These are phyloP conservation scores for Drosophila sucinea DNA, from an alignment of 1,140 invertebrate genomes.

Conservation along the genomic window DNA sequence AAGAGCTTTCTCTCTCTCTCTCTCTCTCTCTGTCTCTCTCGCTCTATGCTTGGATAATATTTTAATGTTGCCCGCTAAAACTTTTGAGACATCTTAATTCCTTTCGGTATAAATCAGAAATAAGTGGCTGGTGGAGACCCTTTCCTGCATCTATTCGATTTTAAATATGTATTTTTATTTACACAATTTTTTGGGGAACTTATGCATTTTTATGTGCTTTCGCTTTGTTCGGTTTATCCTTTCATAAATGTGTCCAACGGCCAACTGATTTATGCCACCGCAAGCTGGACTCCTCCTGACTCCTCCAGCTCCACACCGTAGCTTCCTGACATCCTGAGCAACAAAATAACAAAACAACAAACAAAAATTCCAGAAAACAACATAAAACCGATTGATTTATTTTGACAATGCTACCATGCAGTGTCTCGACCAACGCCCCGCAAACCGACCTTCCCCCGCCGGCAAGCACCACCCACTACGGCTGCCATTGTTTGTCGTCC, in stretches of 20 bases:
- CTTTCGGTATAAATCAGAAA: conserved; percentile 75
- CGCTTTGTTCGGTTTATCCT: conserved; percentile 61
- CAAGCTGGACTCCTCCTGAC: conserved; percentile 59
- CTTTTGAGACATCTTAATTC: conserved; percentile 81
- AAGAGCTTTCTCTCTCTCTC: background rate
- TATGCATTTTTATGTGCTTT: conserved; percentile 71
- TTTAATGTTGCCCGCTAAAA: conserved; percentile 61
- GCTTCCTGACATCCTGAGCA: conserved; percentile 55
- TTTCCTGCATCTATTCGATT: conserved; percentile 7
- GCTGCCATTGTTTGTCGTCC: conserved; percentile 41
- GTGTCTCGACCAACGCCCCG: conserved; percentile 20
- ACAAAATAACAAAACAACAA: conserved; percentile 75
- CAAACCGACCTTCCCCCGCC: conserved; percentile 1
- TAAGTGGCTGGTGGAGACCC: conserved; percentile 23
- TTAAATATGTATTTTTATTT: conserved; percentile 9
- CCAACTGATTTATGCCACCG: conserved; percentile 78
- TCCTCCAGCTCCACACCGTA: conserved; percentile 47
- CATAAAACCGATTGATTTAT: conserved; percentile 83
- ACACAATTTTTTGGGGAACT: conserved; percentile 60
- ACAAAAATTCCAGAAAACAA: conserved; percentile 80
- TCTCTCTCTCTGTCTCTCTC: background rate
- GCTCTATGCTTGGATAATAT: conserved; percentile 33
- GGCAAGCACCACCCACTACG: conserved; percentile 21
- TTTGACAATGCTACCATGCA: conserved; percentile 77
- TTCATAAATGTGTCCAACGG: conserved; percentile 76